A percentile compares a stretch with the other conserved stretches of the same genome.
phyloP scores from a whole-genome alignment of 1,140 invertebrate genomes.

The Drosophila bipectinata region DNA sequence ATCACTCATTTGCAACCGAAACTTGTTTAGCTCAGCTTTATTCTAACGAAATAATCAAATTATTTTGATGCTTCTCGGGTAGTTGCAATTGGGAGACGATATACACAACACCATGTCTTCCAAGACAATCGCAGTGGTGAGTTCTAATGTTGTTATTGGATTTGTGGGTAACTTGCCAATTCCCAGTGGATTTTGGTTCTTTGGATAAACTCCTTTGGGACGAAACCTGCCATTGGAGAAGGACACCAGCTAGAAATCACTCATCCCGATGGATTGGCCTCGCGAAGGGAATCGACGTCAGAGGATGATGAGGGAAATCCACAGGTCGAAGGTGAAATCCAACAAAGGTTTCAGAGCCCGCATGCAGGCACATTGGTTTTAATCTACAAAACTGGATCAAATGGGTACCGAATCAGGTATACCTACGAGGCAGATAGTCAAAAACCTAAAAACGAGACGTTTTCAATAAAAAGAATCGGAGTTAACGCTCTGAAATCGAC shows the following conservation, averaged over 20 bases:
- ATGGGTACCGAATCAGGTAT: conserved; percentile 11
- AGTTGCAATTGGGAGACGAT: conserved; percentile 19
- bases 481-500: conserved; percentile 15
- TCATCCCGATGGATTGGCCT: conserved; percentile 26
- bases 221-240: background rate
- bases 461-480: conserved; percentile 10
- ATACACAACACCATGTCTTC: conserved; percentile 25
- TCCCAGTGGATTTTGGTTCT: conserved; percentile 24
- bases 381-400: conserved; percentile 15
- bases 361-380: background rate
- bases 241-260: conserved; percentile 13
- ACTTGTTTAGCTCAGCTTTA: conserved; percentile 12
- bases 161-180: background rate
- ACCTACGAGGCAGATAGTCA: background rate
- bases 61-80: background rate
- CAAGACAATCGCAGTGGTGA: conserved; percentile 9
- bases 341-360: conserved; percentile 1
- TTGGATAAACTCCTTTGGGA: conserved; percentile 1
- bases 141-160: background rate
- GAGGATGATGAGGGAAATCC: conserved; percentile 6
- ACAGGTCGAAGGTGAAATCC: conserved; percentile 18
- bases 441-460: background rate
- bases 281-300: conserved; percentile 5
- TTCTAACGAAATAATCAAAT: background rate
- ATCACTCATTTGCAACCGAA: conserved; percentile 23